These are phyloP conservation scores for Trachymyrmex cornetzi DNA, from an alignment of 1,140 invertebrate genomes.

Conservation along the genomic window DNA sequence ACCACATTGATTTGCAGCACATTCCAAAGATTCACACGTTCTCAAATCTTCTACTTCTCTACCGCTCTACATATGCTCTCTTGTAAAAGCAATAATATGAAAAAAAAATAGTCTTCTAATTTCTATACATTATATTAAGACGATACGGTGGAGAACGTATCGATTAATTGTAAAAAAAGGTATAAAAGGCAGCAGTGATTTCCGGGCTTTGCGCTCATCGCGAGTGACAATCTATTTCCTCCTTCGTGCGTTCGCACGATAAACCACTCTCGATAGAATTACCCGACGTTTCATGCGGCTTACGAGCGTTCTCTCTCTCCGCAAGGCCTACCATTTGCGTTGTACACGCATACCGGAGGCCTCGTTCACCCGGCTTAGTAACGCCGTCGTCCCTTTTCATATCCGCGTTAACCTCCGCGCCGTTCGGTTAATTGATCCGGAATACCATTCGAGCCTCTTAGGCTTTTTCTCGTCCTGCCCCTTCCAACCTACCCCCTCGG, in stretches of 20 bases:
- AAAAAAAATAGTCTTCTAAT: neutral
- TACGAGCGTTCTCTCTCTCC: constrained; percentile 43
- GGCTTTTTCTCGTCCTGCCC: constrained; percentile 40
- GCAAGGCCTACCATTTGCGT: constrained; percentile 55
- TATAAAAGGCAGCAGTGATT: neutral
- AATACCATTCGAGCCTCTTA: constrained; percentile 74
- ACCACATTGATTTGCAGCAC: neutral
- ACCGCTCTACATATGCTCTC: neutral
- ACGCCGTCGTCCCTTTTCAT: constrained; percentile 77
- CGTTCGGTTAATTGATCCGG: constrained; percentile 78
- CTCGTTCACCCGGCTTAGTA: constrained; percentile 69
- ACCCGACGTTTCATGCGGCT: constrained; percentile 48
- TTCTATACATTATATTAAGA: neutral
- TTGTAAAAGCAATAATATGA: neutral
- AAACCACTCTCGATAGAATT: constrained; percentile 66
- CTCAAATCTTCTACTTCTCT: neutral
- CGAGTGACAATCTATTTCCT: constrained; percentile 64
- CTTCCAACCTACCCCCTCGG: constrained; percentile 7
- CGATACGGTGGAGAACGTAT: neutral
- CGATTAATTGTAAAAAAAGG: constrained; percentile 26
- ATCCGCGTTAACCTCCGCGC: constrained; percentile 77
- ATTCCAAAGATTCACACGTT: constrained; percentile 35
- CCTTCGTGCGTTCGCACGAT: constrained; percentile 67
- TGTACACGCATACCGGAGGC: constrained; percentile 70
- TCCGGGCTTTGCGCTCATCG: constrained; percentile 29